Percentiles rank a stretch among this genome's conserved stretches.
These are phyloP conservation scores for Diplazon laetatorius DNA, from an alignment of 2,888 invertebrate species.

Conservation along the genomic window DNA sequence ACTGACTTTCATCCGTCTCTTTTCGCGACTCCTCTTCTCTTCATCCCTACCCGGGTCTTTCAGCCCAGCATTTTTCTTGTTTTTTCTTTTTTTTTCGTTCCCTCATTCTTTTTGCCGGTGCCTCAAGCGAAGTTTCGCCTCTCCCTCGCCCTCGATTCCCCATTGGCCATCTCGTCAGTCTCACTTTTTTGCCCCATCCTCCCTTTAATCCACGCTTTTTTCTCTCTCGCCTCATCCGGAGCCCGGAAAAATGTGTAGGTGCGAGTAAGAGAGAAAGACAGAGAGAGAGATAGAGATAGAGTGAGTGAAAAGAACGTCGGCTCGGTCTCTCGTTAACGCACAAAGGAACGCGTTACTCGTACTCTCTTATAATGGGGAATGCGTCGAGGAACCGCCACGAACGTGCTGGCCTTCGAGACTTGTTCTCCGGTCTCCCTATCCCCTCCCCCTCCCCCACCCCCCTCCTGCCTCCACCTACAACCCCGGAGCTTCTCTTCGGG, in stretches of 20 bases:
- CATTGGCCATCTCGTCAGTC: constrained; percentile 8
- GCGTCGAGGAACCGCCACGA: constrained; percentile 51
- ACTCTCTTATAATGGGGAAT: constrained; percentile 51
- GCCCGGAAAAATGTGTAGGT: constrained; percentile 7
- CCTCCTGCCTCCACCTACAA: not conserved
- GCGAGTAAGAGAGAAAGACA: constrained; percentile 8
- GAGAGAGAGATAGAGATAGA: not conserved
- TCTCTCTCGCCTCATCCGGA: constrained; percentile 34
- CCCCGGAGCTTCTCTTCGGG: not conserved
- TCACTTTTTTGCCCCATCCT: not conserved
- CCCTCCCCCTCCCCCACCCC: not conserved
- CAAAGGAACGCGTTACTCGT: constrained; percentile 55
- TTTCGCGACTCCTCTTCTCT: constrained; percentile 12
- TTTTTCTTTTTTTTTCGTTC: too few relatives aligned
- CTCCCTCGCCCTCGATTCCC: constrained; percentile 9
- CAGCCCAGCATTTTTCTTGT: constrained; percentile 40
- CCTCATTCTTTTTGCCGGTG: constrained; percentile 47
- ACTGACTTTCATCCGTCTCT: constrained; percentile 13
- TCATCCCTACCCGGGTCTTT: constrained; percentile 30
- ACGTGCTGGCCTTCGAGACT: constrained; percentile 40
- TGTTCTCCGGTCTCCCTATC: not conserved
- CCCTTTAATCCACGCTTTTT: constrained; percentile 26
- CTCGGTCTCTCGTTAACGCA: constrained; percentile 57
- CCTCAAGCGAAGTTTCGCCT: constrained; percentile 49
- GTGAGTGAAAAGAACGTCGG: constrained; percentile 13